A percentile compares a stretch with the other conserved stretches of the same genome.
Evolutionary conservation across 2,113 vertebrate species (phyloP).

Genomic region (Sminthopsis crassicaudata): DNA sequence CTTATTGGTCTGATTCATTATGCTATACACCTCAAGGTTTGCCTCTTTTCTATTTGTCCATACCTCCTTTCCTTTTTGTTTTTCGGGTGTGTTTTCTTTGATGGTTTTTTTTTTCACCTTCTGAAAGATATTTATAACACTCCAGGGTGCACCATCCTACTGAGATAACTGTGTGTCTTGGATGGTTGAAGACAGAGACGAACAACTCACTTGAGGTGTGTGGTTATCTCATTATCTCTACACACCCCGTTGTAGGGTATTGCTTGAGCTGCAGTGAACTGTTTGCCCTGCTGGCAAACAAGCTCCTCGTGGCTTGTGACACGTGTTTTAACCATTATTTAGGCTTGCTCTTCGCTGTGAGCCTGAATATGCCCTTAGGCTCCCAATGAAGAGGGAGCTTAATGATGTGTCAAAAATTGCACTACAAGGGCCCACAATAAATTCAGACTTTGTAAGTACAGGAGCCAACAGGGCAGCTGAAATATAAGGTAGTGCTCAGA

Average conservation of each 20-base stretch:
- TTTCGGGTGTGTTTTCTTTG: constrained; percentile 68
- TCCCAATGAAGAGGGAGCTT: constrained; percentile 74
- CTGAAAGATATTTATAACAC: constrained; percentile 64
- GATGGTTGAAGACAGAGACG: constrained; percentile 65
- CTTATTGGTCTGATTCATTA: constrained; percentile 28
- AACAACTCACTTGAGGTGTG: constrained; percentile 55
- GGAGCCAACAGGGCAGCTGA: constrained; percentile 62
- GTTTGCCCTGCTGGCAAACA: constrained; percentile 76
- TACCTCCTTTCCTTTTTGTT: constrained; percentile 44
- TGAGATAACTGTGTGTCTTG: constrained; percentile 69
- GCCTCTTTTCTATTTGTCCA: constrained; percentile 55
- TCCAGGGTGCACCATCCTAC: constrained; percentile 52
- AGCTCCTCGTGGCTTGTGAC: constrained; percentile 73
- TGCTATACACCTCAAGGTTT: constrained; percentile 53
- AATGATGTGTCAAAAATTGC: constrained; percentile 79
- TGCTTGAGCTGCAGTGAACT: constrained; percentile 64
- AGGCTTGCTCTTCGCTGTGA: constrained; percentile 57
- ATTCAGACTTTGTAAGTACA: constrained; percentile 70
- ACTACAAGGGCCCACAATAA: constrained; percentile 69
- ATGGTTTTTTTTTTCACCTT: constrained; percentile 75
- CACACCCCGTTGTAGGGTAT: constrained; percentile 54
- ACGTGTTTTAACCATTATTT: constrained; percentile 71
- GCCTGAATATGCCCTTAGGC: constrained; percentile 71
- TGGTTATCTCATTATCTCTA: constrained; percentile 75
- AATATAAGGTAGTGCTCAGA: constrained; percentile 65